Conservation (phyloP, 2,797 vertebrate genomes). For the Sarcoramphus papa region DNA sequence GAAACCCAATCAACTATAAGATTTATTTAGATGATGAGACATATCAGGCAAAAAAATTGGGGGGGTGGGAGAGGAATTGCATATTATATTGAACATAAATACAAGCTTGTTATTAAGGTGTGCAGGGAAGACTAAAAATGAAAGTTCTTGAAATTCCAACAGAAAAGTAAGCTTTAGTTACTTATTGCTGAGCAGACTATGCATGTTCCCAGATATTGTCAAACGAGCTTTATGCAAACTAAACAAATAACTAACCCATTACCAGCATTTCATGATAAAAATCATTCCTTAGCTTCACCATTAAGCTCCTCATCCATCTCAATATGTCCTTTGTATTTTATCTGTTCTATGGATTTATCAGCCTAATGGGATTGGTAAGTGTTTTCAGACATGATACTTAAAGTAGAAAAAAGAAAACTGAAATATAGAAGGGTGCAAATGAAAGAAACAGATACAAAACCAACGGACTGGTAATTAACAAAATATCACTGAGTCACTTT, state of each 20-base stretch:
- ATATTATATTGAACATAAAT: not conserved
- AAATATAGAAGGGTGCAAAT: not conserved
- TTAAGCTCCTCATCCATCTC: not conserved
- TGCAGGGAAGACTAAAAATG: not conserved
- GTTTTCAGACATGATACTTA: not conserved
- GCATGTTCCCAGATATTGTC: not conserved
- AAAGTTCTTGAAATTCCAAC: not conserved
- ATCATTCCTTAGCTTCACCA: not conserved
- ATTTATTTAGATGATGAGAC: not conserved
- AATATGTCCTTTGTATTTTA: not conserved
- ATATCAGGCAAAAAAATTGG: not conserved
- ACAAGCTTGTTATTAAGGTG: not conserved
- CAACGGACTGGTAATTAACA: not conserved
- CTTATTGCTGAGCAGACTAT: not conserved
- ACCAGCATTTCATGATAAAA: not conserved
- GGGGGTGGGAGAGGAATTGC: rapidly evolving
- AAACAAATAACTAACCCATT: not conserved
- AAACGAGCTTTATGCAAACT: not conserved
- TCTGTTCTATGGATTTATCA: not conserved
- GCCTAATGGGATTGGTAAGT: not conserved
- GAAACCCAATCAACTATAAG: not conserved
- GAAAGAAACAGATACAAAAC: not conserved
- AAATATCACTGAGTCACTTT: not conserved
- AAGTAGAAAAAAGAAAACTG: not conserved
- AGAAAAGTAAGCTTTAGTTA: not conserved